These are phyloP conservation scores for Gasterosteus nipponicus DNA, from an alignment of 2,113 vertebrate genomes.

Conservation along the genomic window DNA sequence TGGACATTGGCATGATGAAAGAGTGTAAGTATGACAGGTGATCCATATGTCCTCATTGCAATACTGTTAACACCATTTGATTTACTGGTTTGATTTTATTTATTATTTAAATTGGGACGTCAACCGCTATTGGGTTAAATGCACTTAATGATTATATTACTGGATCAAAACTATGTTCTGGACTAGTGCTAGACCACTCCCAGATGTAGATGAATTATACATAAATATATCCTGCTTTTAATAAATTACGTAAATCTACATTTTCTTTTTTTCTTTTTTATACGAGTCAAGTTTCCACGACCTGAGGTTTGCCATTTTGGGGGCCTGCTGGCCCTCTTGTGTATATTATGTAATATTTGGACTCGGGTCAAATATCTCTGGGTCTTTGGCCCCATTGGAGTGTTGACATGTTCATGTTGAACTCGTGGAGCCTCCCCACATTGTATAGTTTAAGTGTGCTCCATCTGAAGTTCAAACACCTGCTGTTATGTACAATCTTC, in stretches of 20 bases:
- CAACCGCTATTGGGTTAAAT: background rate
- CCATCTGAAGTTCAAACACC: conserved; percentile 70
- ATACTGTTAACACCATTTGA: background rate
- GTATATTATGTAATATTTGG: conserved; percentile 71
- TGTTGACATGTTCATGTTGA: conserved; percentile 70
- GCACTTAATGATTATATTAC: background rate
- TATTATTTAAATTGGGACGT: background rate
- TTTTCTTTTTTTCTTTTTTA: conserved; percentile 19
- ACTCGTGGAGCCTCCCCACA: conserved; percentile 49
- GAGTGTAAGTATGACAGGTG: conserved; percentile 89
- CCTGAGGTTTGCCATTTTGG: conserved; percentile 36
- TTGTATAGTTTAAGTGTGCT: conserved; percentile 62
- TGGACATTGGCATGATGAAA: conserved; percentile 99
- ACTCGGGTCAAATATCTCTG: conserved; percentile 59
- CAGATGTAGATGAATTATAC: background rate
- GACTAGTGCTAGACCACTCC: background rate
- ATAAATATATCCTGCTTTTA: background rate
- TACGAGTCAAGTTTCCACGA: conserved; percentile 17
- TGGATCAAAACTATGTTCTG: background rate
- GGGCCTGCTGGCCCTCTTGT: conserved; percentile 48
- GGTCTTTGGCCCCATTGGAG: conserved; percentile 67
- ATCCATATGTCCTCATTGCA: conserved; percentile 25
- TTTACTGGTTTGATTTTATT: background rate
- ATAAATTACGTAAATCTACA: background rate
- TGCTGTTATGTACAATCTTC: conserved; percentile 53